Evolutionary conservation across 2,797 vertebrate genomes (phyloP).

Genomic region (Tapera naevia): DNA sequence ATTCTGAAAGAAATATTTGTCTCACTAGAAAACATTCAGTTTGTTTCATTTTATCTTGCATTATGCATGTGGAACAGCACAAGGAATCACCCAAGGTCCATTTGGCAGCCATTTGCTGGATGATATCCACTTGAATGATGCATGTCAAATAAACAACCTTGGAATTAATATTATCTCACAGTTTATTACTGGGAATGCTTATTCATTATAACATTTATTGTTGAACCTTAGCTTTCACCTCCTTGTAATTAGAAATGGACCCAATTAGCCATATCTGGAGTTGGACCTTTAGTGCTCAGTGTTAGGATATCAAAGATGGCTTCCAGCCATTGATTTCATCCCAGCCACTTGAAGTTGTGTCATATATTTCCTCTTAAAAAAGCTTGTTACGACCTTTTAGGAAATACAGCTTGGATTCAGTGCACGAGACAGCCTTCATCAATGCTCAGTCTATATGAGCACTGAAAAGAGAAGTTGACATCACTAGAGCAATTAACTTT

Average conservation of each 20-base stretch:
- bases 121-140: not conserved
- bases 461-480: not conserved
- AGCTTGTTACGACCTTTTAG: slow-evolving; percentile 7
- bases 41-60: not conserved
- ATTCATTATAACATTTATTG: slow-evolving; percentile 26
- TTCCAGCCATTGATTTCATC: slow-evolving; percentile 19
- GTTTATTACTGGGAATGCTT: slow-evolving; percentile 26
- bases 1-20: not conserved
- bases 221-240: not conserved
- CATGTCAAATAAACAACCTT: not conserved
- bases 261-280: not conserved
- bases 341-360: not conserved
- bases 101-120: not conserved
- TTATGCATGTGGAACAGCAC: not conserved
- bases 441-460: not conserved
- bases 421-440: not conserved
- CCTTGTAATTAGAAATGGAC: not conserved
- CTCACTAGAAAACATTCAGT: not conserved
- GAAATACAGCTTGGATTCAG: slow-evolving; percentile 3
- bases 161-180: slow-evolving; percentile 5
- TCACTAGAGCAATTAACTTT: slow-evolving; percentile 21
- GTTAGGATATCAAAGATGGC: not conserved
- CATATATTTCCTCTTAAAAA: slow-evolving; percentile 6
- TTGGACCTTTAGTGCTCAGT: not conserved
- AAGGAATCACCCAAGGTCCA: not conserved